phyloP scores from a whole-genome alignment of 2,888 invertebrate genomes.

The Chalcis sispes region DNA sequence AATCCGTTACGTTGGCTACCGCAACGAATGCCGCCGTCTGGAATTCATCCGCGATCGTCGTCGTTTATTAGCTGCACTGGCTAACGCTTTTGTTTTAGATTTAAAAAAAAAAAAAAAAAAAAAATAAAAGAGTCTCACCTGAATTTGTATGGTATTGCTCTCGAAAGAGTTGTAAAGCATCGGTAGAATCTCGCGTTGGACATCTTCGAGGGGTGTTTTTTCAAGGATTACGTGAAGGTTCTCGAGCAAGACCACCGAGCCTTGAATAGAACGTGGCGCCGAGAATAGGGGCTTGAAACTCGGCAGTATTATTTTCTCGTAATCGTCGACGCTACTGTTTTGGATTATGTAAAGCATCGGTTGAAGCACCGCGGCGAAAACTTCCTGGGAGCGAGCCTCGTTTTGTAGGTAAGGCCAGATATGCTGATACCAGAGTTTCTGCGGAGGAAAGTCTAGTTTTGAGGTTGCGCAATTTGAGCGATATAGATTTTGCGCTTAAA shows the following conservation, averaged over 20 bases:
- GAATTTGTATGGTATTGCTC: constrained; percentile 91
- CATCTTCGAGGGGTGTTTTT: constrained; percentile 88
- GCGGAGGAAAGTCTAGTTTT: no score
- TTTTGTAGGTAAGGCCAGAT: constrained; percentile 93
- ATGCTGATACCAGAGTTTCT: constrained; percentile 98
- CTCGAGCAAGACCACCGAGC: constrained; percentile 91
- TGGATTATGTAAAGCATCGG: constrained; percentile 90
- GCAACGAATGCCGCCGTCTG: constrained; percentile 94
- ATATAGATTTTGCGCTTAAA: no score
- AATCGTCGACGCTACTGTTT: constrained; percentile 87
- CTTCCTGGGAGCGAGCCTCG: constrained; percentile 91
- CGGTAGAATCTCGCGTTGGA: constrained; percentile 89
- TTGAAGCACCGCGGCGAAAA: constrained; percentile 89
- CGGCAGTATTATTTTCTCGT: constrained; percentile 88
- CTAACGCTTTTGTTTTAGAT: no score
- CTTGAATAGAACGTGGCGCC: constrained; percentile 88
- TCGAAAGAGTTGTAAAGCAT: constrained; percentile 92
- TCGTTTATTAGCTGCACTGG: no score
- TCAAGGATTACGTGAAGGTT: constrained; percentile 92
- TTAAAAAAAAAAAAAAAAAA: no score
- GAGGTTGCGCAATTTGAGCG: no score
- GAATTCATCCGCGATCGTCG: no score
- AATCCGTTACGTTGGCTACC: constrained; percentile 89
- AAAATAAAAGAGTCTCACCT: constrained; percentile 79
- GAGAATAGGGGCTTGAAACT: constrained; percentile 88